Conservation (phyloP, 2,888 invertebrate genomes). For the Barypeithes pellucidus region DNA sequence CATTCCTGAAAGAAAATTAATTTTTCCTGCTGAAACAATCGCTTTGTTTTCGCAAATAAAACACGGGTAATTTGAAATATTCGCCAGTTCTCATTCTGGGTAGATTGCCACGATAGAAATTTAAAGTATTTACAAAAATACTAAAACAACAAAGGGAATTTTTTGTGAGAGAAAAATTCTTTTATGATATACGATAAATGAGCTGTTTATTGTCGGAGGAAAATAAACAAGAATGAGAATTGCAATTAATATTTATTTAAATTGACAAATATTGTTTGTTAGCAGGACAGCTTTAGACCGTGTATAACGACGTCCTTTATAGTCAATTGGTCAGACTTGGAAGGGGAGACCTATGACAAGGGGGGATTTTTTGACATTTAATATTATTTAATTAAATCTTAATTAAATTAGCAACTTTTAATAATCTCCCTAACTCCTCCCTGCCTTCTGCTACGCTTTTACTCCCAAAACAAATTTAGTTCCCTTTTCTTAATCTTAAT, state of each 20-base stretch:
- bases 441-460: neutral
- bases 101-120: neutral
- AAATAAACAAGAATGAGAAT: no score
- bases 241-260: no score
- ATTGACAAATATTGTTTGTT: no score
- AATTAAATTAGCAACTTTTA: neutral
- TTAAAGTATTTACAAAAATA: neutral
- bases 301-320: no score
- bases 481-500: neutral
- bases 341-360: no score
- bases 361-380: no score
- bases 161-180: neutral
- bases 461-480: neutral
- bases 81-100: neutral
- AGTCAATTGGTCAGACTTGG: no score
- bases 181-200: no score
- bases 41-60: constrained; percentile 3
- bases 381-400: constrained; percentile 2
- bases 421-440: neutral
- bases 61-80: neutral
- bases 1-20: neutral
- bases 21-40: constrained; percentile 1
- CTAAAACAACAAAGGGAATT: neutral
- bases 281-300: no score
- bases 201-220: no score